These are phyloP conservation scores for Xyliphius kryptos DNA, from an alignment of 2,113 vertebrate genomes.

Conservation along the genomic window DNA sequence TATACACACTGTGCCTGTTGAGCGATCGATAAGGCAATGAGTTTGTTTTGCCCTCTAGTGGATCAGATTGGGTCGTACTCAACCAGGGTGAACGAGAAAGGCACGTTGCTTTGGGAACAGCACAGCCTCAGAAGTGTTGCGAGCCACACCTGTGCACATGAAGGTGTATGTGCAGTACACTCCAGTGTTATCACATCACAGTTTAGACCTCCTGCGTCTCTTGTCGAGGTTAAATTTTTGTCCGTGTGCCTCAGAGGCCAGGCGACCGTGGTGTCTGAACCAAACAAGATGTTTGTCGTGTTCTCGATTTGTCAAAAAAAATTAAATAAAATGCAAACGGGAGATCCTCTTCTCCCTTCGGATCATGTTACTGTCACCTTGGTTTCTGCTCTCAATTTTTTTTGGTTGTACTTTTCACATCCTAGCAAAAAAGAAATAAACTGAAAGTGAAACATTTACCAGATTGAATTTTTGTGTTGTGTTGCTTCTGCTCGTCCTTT, in stretches of 20 bases:
- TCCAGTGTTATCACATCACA: slow-evolving; percentile 18
- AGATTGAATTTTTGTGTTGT: slow-evolving; percentile 60
- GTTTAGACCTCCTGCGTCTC: slow-evolving; percentile 24
- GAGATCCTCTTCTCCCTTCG: slow-evolving; percentile 52
- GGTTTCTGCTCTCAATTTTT: slow-evolving; percentile 61
- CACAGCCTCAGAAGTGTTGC: too few species aligned
- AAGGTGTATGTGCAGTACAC: slow-evolving; percentile 18
- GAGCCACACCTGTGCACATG: slow-evolving; percentile 42
- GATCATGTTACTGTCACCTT: slow-evolving; percentile 67
- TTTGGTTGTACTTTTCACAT: slow-evolving; percentile 68
- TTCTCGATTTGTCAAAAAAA: slow-evolving; percentile 44
- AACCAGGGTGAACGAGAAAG: slow-evolving; percentile 4
- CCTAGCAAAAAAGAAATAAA: slow-evolving; percentile 66
- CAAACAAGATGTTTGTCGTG: slow-evolving; percentile 43
- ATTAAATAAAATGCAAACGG: slow-evolving; percentile 32
- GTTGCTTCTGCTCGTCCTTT: slow-evolving; percentile 37
- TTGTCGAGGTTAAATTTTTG: not conserved
- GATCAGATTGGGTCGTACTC: slow-evolving; percentile 11
- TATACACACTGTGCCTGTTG: slow-evolving; percentile 4
- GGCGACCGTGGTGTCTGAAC: slow-evolving; percentile 23
- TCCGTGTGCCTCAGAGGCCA: slow-evolving; percentile 19
- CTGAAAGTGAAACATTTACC: slow-evolving; percentile 69
- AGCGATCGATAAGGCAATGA: not conserved
- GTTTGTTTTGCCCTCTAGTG: slow-evolving; percentile 23
- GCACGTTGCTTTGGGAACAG: slow-evolving; percentile 25